phyloP scores from a whole-genome alignment of 2,113 vertebrate species.

The Peromyscus polionotus region DNA sequence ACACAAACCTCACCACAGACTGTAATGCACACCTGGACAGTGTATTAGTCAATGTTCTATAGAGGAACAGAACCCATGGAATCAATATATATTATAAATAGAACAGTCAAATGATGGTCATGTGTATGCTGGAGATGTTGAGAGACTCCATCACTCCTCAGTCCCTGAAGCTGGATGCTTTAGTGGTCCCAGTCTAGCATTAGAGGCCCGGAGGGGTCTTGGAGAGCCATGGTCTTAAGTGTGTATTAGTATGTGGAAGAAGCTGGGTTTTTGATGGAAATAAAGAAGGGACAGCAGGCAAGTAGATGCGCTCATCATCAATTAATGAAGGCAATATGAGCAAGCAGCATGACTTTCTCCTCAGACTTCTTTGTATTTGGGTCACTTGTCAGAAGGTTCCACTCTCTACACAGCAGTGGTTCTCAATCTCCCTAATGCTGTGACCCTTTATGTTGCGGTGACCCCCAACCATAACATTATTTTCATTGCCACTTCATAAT shows the following conservation, averaged over 20 bases:
- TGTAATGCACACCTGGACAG: background rate
- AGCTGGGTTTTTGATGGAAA: background rate
- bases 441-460: background rate
- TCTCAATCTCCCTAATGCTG: background rate
- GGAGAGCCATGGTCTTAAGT: background rate
- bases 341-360: background rate
- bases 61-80: background rate
- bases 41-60: background rate
- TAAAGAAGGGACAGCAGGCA: background rate
- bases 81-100: background rate
- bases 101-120: background rate
- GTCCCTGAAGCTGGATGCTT: background rate
- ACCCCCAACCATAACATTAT: background rate
- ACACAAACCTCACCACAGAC: background rate
- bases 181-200: background rate
- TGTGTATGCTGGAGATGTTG: background rate
- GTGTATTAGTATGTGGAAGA: background rate
- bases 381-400: background rate
- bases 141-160: background rate
- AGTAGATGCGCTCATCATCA: background rate
- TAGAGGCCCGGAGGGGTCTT: background rate
- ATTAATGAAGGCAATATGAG: background rate
- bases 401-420: background rate
- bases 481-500: too few relatives aligned
- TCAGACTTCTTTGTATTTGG: background rate